Evolutionary conservation across 2,113 vertebrate genomes (phyloP), one percentile per base, ranked within the genome.

Genomic region (Danio rerio): DNA sequence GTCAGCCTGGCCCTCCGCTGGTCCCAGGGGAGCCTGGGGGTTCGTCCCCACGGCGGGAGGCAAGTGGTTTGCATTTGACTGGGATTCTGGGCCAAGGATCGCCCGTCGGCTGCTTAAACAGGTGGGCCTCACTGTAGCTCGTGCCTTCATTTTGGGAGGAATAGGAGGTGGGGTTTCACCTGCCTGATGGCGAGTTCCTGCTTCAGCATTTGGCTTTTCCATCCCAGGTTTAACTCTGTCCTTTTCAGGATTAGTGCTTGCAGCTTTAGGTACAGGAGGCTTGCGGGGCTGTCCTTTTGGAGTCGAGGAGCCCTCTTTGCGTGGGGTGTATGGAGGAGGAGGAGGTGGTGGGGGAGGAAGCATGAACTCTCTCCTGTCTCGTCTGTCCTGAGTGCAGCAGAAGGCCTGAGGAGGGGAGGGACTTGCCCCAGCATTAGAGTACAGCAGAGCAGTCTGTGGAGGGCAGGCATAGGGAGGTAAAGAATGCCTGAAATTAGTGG

Each of bases 321-420:
- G 92, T 50, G 93, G 92, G 9, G 92, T 93, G 88, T 94, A 93
- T 7, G 93, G 93, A 73, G 93, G 93, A 58, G 75, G 92, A 12
- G 85, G 93, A 21, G 92, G 93, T 9, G 92, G 92, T 71, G 92
- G 93, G 65, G 93, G 93, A 77, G 93, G 92, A 82, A 93, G 92
- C 65, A 47, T 74, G 47, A 47, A 55, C 45, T 72, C 85, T 77
- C 78, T 83, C 42, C 68, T 87, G 81, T 88, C 90, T 88, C 90
- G 91, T 86, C 91, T 91, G 82, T 93, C 93, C 93, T 94, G 92
- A 94, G 92, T 82, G 66, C 78, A 92, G 58, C 83, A 81, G 61
- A 88, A 85, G 81, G 90, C 86, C 88, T 92, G 92, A 89, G 92
- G 88, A 65, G 92, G 91, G 58, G 91, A 92, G 3, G 92, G 91